Base-by-base conservation (phyloP, 2,113 vertebrate species). In the Elaphurus davidianus region DNA sequence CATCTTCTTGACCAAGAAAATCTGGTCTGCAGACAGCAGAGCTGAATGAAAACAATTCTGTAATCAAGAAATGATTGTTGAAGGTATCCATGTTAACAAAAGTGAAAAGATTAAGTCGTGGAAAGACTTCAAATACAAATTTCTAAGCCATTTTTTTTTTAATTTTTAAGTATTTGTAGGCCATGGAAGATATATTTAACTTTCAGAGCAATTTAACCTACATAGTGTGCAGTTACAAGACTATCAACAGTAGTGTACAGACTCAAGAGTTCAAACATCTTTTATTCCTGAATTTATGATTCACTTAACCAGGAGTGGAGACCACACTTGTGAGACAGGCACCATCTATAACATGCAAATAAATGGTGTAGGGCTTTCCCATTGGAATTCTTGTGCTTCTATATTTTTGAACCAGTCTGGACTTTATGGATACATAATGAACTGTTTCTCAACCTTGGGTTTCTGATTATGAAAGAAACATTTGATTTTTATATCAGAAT, bases 101-200 rank as follows among this genome's bases (percentile, higher is more conserved):
- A 40, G 28, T 82, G 28, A 62, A 88, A 96, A 95, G 83, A 96
- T 30, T 36, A 93, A 92, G 60, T 97, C 1, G 0, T 76, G 54
- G 79, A 52, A 97, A 43, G 27, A 78, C 50, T 95, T 94, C 52
- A 88, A 93, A 97, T 92, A 94, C 83, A 96, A 96, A 95, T 96
- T 85, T 95, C 79, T 91, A 62, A 81, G 47, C 92, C 47, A 0
- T 71, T 59, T 95, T 90, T 86, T 95, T 92, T 92, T 19, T 40
- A 40, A 91, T 94, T 96, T 94, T 64, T 74, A 83, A 33, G 11
- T 47, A 71, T 84, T 88, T n/a, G 19, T 59, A 57, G n/a, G 10
- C 62, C n/a, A 76, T 59, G 16, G 76, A 85, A 95, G 57, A 86
- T 67, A 90, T 23, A 90, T 82, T 93, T 94, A 94, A 85, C 60